Percentiles rank a stretch among this genome's conserved stretches.
These are phyloP conservation scores for Dolichallabes microphthalmus DNA, from an alignment of 2,113 vertebrate species.

Conservation along the genomic window DNA sequence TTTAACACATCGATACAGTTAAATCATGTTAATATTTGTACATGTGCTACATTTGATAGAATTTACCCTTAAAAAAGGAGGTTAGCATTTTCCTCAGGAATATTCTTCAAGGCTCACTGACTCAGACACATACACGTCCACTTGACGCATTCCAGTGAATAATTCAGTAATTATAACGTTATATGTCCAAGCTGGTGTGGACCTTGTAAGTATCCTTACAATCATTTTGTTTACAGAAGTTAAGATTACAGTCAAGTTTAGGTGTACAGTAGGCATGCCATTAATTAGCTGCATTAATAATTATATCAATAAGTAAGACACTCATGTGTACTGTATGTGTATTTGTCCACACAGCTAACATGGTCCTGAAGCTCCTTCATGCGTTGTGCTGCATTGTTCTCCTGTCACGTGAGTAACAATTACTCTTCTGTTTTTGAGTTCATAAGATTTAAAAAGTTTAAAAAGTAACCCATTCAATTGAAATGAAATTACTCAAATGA, in stretches of 20 bases:
- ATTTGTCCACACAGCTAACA: constrained; percentile 53
- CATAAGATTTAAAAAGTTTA: neutral
- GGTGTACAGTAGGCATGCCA: neutral
- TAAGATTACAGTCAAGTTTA: neutral
- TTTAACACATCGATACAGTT: neutral
- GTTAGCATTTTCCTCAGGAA: neutral
- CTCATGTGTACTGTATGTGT: neutral
- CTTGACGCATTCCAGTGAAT: neutral
- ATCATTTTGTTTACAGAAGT: neutral
- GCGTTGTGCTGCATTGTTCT: constrained; percentile 60
- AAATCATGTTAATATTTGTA: neutral
- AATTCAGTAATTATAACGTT: neutral
- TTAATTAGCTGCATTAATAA: constrained; percentile 1
- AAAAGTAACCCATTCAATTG: neutral
- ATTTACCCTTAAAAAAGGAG: neutral
- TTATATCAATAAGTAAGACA: neutral
- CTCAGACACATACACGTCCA: neutral
- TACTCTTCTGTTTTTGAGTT: neutral
- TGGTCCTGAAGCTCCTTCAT: constrained; percentile 59
- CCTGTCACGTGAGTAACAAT: constrained; percentile 63
- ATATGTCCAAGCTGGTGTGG: neutral
- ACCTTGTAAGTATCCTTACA: neutral
- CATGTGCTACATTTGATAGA: neutral
- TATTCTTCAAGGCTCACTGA: neutral
- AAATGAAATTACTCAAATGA: neutral